Evolutionary conservation across 2,113 vertebrate genomes (phyloP).

Genomic region (Bungarus multicinctus): DNA sequence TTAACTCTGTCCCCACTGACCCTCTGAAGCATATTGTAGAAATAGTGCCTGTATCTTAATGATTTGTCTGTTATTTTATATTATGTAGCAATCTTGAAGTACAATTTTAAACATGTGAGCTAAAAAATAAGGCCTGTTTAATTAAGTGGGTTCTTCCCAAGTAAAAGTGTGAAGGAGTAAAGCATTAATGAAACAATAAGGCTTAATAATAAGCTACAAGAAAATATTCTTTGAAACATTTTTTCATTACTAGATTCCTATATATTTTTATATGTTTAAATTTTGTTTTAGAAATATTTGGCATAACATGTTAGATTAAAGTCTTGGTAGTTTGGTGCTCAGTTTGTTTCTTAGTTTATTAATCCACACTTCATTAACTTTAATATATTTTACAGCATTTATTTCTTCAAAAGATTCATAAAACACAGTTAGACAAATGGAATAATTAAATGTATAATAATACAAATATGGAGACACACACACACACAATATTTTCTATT

Average conservation of each 20-base stretch:
- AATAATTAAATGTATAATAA: background rate
- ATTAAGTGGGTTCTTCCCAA: background rate
- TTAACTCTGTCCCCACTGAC: background rate
- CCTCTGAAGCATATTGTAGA: background rate
- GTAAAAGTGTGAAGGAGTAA: background rate
- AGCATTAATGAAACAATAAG: background rate
- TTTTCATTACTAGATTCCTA: background rate
- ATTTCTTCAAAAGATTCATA: background rate
- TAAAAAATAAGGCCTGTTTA: background rate
- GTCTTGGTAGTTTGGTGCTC: background rate
- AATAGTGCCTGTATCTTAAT: background rate
- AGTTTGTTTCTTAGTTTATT: background rate
- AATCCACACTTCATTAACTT: background rate
- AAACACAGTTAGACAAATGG: background rate
- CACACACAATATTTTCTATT: background rate
- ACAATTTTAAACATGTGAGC: background rate
- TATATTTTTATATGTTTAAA: background rate
- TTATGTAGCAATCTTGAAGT: background rate
- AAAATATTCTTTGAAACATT: background rate
- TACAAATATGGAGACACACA: background rate
- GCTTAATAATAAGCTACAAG: background rate
- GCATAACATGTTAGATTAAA: background rate
- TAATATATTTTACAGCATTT: background rate
- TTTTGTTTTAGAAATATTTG: background rate
- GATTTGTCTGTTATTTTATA: background rate